Base-by-base conservation (phyloP, 1,140 invertebrate species). In the Aphidius ervi region DNA sequence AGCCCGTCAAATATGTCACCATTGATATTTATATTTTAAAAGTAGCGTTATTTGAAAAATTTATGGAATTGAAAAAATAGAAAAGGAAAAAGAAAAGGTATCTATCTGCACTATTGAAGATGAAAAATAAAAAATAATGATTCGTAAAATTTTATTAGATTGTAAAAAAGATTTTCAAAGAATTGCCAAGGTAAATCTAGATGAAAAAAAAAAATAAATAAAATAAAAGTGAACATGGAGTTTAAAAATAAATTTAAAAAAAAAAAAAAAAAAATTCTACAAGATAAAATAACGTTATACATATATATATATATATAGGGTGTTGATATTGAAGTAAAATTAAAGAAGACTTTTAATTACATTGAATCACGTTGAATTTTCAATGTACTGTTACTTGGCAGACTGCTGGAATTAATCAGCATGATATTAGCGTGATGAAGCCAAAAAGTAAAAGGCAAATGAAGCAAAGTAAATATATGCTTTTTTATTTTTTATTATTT, bases 121-220 rank as follows among this genome's bases (percentile, higher is more conserved):
- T 41, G 57, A 40, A 20, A 50, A 39, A 16, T 9, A n/a, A 37
- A 37, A 37, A 23, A 23, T 42, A 40, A 5, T 43, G 41, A 7
- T 31, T 43, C 47, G 47, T 59, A 50, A 52, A 59, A 59, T 52
- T 59, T 59, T 59, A 59, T 59, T 50, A 23, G 42, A 42, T 41
- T 40, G 37, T 39, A 42, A n/a, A 31, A 39, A 39, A 54, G n/a
- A 54, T 54, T 54, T n/a, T 39, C 16, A 42, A n/a, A 42, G 9
- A 54, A 54, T 54, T 31, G 23, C 2, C 23, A 31, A 31, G 23
- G 43, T 10, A 45, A 45, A 56, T 16, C 16, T 16, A 16, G 16
- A 16, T 23, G 31, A 41, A 46, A 46, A 7, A 43, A n/a, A 42
- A 39, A 1, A 52, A 16, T 16, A 16, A 16, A 16, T 16, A 16